Evolutionary conservation across 2,113 vertebrate genomes (phyloP), one percentile per base, ranked within the genome.

Genomic region (Psilopsiagon aurifrons): DNA sequence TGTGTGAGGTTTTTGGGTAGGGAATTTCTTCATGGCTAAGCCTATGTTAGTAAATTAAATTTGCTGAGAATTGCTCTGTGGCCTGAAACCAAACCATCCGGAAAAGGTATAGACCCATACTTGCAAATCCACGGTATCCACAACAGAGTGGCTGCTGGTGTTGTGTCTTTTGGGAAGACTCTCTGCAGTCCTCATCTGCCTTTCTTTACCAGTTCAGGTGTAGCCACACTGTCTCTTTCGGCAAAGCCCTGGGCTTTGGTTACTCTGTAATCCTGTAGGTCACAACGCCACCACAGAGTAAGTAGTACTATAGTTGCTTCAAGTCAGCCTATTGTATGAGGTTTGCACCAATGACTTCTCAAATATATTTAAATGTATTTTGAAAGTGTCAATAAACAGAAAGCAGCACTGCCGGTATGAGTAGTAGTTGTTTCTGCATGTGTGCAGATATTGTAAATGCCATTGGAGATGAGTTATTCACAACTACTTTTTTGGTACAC

Each of bases 221-320:
- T n/a, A 73, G 9, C 2, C 24, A 9, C 24, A 17, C 13, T 25
- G 25, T 4, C 27, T 70, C 28, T 39, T 22, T 73, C 2, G 6
- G 13, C 46, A 62, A 68, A 51, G 8, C 10, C 23, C 20, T 13
- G 28, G 35, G 29, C 11, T 68, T 24, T 75, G 41, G 33, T 67
- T 37, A 11, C 28, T 46, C 4, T 27, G 11, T 44, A 57, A 57
- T 51, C 37, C n/a, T n/a, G 49, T 46, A 46, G n/a, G 55, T 35
- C n/a, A 22, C 57, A 28, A 22, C 57, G 41, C 18, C 0, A 1
- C 8, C n/a, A 20, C 7, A 37, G 15, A 9, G 11, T 23, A 54
- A 41, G 20, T 31, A 27, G 25, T 19, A 29, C 33, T 41, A 60
- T 2, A 37, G 39, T 37, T 59, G 6, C 63, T 66, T 86, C 29